phyloP scores from a whole-genome alignment of 1,140 invertebrate species.

The Drosophila subpulchrella region DNA sequence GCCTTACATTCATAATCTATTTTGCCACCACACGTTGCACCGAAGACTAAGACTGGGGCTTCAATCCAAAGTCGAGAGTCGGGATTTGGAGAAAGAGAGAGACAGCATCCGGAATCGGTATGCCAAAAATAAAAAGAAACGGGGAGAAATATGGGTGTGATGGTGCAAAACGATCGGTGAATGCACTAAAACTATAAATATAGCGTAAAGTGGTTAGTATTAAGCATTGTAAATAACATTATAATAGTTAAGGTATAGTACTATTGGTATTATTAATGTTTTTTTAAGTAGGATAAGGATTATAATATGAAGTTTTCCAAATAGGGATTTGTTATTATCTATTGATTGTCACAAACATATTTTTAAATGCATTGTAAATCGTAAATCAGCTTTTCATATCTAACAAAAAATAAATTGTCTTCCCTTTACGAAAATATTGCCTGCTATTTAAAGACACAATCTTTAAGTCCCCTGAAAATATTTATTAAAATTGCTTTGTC shows the following conservation, averaged over 20 bases:
- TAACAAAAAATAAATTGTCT: not conserved
- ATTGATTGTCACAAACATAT: too few relatives aligned
- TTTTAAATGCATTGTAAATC: too few relatives aligned
- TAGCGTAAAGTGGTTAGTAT: not conserved
- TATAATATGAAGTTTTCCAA: too few relatives aligned
- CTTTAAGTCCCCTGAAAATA: not conserved
- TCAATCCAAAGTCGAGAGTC: conserved; percentile 1
- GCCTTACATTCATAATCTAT: conserved; percentile 82
- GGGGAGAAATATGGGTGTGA: conserved; percentile 7
- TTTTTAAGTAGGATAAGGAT: too few relatives aligned
- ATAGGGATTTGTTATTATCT: too few relatives aligned
- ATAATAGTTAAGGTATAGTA: too few relatives aligned
- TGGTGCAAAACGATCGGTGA: not conserved
- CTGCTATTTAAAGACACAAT: not conserved
- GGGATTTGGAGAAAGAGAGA: conserved; percentile 20
- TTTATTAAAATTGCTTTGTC: conserved; percentile 15
- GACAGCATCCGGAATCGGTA: conserved; percentile 76
- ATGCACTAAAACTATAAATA: conserved; percentile 9
- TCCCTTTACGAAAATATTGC: not conserved
- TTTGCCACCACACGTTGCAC: conserved; percentile 46
- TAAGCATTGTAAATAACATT: too few relatives aligned
- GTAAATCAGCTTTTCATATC: too few relatives aligned
- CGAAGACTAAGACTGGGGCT: conserved; percentile 18
- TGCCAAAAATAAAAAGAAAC: conserved; percentile 56
- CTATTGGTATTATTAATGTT: too few relatives aligned